Percentiles rank a stretch among this genome's conserved stretches.
Evolutionary conservation across 2,888 invertebrate genomes (phyloP).

Genomic region (Caenorhabditis sp.): DNA sequence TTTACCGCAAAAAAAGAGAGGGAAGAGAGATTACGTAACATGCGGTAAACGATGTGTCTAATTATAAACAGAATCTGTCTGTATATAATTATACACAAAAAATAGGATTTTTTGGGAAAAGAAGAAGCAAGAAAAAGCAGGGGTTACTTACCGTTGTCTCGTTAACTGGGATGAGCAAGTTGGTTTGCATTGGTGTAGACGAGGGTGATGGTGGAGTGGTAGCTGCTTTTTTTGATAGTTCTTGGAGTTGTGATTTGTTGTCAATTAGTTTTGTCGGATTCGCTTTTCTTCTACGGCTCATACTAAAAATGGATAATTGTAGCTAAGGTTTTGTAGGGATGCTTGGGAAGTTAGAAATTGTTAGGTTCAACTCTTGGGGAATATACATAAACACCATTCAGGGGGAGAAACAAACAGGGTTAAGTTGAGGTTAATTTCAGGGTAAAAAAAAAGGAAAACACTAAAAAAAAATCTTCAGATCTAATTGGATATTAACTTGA

Average conservation of each 20-base stretch:
- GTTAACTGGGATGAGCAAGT: background rate
- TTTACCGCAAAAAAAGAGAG: background rate
- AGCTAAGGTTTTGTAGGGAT: background rate
- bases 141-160: background rate
- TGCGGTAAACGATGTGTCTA: slow-evolving; percentile 27
- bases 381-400: no score
- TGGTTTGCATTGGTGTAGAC: background rate
- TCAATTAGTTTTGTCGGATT: slow-evolving; percentile 57
- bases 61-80: slow-evolving; percentile 14
- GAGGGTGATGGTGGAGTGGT: background rate
- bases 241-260: slow-evolving; percentile 8
- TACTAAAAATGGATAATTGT: no score
- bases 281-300: slow-evolving; percentile 67
- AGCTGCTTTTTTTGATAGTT: background rate
- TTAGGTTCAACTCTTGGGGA: no score
- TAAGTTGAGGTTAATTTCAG: no score
- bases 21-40: slow-evolving; percentile 25
- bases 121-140: no score
- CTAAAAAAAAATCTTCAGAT: no score
- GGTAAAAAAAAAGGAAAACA: no score
- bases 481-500: no score
- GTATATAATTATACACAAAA: background rate
- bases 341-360: no score
- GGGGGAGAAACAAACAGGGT: no score
- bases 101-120: background rate